Evolutionary conservation across 2,888 invertebrate species (phyloP).

Genomic region (Esperia sulphurella): DNA sequence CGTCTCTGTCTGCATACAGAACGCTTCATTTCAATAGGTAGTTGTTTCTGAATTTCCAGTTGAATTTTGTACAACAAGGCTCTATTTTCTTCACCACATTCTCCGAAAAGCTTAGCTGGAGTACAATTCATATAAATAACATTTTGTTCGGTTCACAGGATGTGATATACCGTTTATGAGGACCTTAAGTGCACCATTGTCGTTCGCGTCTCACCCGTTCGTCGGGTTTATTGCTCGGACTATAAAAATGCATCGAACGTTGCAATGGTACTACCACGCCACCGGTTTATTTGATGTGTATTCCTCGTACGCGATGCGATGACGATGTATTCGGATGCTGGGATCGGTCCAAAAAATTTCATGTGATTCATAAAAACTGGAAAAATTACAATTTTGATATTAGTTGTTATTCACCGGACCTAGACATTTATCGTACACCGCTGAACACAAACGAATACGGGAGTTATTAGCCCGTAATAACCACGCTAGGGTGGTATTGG

Average conservation of each 20-base stretch:
- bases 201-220: conserved; percentile 47
- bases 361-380: neutral
- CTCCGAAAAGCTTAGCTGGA: conserved; percentile 2
- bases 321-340: conserved; percentile 15
- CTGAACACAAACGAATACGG: too few species aligned
- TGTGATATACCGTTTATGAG: conserved; percentile 70
- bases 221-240: conserved; percentile 54
- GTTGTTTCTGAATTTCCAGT: too few species aligned
- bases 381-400: too few species aligned
- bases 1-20: too few species aligned
- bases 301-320: conserved; percentile 27
- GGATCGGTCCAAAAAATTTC: conserved; percentile 13
- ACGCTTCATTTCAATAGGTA: too few species aligned
- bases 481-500: too few species aligned
- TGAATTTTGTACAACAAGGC: neutral
- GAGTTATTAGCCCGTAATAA: too few species aligned
- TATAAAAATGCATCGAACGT: conserved; percentile 73
- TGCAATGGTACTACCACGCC: conserved; percentile 43
- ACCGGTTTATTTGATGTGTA: conserved; percentile 37
- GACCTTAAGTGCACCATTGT: conserved; percentile 63
- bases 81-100: conserved; percentile 1
- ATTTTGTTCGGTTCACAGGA: conserved; percentile 43
- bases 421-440: too few species aligned
- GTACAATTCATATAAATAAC: conserved; percentile 42
- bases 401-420: too few species aligned